Evolutionary conservation across 1,140 invertebrate species (phyloP).

Genomic region (Portunus trituberculatus): DNA sequence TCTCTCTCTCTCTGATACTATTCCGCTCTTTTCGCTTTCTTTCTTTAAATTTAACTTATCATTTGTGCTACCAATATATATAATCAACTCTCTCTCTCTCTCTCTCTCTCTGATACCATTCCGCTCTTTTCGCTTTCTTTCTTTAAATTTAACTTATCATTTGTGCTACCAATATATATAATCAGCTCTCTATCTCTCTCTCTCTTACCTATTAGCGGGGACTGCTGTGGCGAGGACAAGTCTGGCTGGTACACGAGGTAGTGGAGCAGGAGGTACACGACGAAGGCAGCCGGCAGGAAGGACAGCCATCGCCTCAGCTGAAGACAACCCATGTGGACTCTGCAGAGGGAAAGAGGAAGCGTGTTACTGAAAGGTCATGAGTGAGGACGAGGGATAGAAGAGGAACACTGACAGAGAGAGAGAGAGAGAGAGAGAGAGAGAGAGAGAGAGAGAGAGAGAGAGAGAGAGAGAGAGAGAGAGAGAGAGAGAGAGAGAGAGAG

Average conservation of each 20-base stretch:
- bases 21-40: no score
- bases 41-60: no score
- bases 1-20: no score
- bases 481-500: conserved; percentile 24
- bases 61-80: no score
- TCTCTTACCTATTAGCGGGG: conserved; percentile 42
- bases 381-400: not conserved
- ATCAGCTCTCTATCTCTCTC: no score
- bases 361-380: not conserved
- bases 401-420: not conserved
- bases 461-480: conserved; percentile 25
- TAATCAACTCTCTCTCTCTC: no score
- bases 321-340: conserved; percentile 70
- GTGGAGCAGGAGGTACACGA: conserved; percentile 64
- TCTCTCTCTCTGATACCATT: no score
- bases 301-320: conserved; percentile 64
- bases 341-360: not conserved
- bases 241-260: conserved; percentile 63
- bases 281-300: conserved; percentile 64
- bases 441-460: not conserved
- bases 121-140: no score
- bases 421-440: conserved; percentile 27
- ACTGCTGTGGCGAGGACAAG: conserved; percentile 16
- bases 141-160: no score
- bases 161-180: no score